Evolutionary conservation across 2,113 vertebrate species (phyloP).

Genomic region (Paracanthobrama guichenoti): DNA sequence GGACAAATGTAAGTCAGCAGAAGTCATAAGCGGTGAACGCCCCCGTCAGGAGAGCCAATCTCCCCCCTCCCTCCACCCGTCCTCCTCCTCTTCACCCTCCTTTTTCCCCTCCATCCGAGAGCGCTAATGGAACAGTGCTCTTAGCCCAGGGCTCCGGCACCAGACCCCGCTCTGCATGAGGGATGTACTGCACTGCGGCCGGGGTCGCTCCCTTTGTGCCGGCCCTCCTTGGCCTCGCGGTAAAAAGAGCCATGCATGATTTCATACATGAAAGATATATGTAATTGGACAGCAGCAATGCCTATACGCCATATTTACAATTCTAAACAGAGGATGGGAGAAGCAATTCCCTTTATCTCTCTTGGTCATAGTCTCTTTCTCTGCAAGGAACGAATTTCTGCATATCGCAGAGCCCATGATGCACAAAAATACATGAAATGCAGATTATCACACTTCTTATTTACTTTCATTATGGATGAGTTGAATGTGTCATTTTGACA

Average conservation of each 20-base stretch:
- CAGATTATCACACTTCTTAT: constrained; percentile 66
- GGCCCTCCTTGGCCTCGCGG: constrained; percentile 62
- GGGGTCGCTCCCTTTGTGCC: constrained; percentile 75
- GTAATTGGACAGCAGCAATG: constrained; percentile 77
- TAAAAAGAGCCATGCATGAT: constrained; percentile 74
- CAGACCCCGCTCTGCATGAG: constrained; percentile 75
- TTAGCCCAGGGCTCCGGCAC: constrained; percentile 73
- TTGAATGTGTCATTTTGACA: constrained; percentile 54
- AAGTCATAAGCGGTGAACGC: constrained; percentile 62
- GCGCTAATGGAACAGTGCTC: constrained; percentile 63
- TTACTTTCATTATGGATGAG: constrained; percentile 59
- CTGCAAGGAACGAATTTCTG: constrained; percentile 67
- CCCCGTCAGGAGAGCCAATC: constrained; percentile 64
- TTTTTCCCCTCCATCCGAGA: constrained; percentile 41
- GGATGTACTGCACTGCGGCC: constrained; percentile 70
- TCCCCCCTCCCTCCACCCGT: constrained; percentile 32
- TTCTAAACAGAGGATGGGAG: constrained; percentile 74
- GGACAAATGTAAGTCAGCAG: constrained; percentile 66
- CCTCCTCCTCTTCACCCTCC: constrained; percentile 2
- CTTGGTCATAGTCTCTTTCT: constrained; percentile 31
- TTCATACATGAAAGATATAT: constrained; percentile 82
- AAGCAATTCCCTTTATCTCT: constrained; percentile 62
- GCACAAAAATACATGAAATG: constrained; percentile 62
- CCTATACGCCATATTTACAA: constrained; percentile 77
- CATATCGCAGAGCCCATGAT: constrained; percentile 64